Evolutionary conservation across 2,113 vertebrate genomes (phyloP), one percentile per base, ranked within the genome.

Genomic region (Sinosuthora webbiana): DNA sequence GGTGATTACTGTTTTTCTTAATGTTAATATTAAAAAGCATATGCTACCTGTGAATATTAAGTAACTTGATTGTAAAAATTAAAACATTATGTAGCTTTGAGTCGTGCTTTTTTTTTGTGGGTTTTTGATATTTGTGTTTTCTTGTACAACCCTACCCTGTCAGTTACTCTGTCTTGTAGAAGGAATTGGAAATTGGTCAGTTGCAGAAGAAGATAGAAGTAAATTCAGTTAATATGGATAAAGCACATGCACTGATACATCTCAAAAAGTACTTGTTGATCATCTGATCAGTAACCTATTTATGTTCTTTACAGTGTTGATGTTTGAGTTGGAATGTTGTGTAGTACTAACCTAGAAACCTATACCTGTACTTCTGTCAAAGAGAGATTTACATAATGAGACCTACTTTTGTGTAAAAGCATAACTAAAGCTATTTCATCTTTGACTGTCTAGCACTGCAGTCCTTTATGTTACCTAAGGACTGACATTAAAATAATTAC

Each of bases 81-180:
- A 68, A 81, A 78, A n/a, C 0, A n/a, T 22, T 50, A 31, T 8
- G 10, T 42, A 68, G 22, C 7, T 78, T 81, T 59, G 7, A n/a
- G 27, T 27, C 2, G 0, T 9, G 53, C 1, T 3, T 3, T 3
- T 6, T 6, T 67, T 71, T n/a, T 15, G n/a, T 27, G 9, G 6
- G 0, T 27, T 24, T 47, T 31, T 10, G 3, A 7, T 21, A 14
- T 18, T n/a, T 25, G 4, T 19, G 68, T 35, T 23, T 64, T 65
- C 35, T 47, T n/a, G 4, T 42, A 41, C 2, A 37, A 42, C 9
- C 53, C 5, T 69, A 25, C 15, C 65, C 42, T 81, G 87, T 74
- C 7, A 63, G 24, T 73, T 73, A 41, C 13, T 64, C 15, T 44
- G 5, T 25, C 20, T 6, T 23, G 7, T 44, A 80, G 28, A 27